Conservation (phyloP, 1,140 invertebrate species). For the Magallana gigas region DNA sequence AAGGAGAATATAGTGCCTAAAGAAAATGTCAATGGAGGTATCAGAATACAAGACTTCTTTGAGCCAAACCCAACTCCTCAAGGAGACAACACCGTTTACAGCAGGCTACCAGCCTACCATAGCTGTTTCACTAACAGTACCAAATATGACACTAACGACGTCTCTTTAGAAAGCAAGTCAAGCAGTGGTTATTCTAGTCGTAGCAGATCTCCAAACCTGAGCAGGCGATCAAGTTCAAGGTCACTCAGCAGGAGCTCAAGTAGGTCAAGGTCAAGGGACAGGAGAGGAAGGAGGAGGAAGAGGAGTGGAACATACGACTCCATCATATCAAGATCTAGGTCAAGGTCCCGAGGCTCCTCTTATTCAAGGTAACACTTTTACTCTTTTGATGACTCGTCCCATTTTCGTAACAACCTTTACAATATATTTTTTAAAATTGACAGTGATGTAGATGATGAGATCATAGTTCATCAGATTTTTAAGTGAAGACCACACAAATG, state of each 20-base stretch:
- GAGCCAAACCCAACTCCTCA: slow-evolving; percentile 65
- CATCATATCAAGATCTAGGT: slow-evolving; percentile 59
- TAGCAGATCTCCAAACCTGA: slow-evolving; percentile 35
- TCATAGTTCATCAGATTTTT: slow-evolving; percentile 23
- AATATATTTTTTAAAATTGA: slow-evolving; percentile 66
- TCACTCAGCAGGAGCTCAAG: slow-evolving; percentile 41
- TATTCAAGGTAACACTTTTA: slow-evolving; percentile 48
- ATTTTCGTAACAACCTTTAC: background rate
- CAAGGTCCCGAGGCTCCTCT: slow-evolving; percentile 60
- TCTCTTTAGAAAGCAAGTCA: slow-evolving; percentile 57
- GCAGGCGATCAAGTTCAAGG: slow-evolving; percentile 29
- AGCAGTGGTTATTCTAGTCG: slow-evolving; percentile 63
- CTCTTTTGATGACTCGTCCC: background rate
- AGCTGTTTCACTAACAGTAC: slow-evolving; percentile 77
- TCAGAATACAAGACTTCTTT: slow-evolving; percentile 62
- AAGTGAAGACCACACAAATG: slow-evolving; percentile 15
- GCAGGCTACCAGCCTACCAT: slow-evolving; percentile 74
- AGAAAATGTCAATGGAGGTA: slow-evolving; percentile 24
- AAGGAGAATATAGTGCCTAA: slow-evolving; percentile 52
- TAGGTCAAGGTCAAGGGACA: slow-evolving; percentile 74
- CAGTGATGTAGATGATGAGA: slow-evolving; percentile 72
- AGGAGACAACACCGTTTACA: slow-evolving; percentile 59
- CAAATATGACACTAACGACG: slow-evolving; percentile 66
- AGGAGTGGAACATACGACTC: slow-evolving; percentile 58
- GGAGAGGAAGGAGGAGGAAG: slow-evolving; percentile 40